Percentiles rank a stretch among this genome's conserved stretches.
phyloP scores from a whole-genome alignment of 2,888 invertebrate species.

The Platynereis dumerilii region DNA sequence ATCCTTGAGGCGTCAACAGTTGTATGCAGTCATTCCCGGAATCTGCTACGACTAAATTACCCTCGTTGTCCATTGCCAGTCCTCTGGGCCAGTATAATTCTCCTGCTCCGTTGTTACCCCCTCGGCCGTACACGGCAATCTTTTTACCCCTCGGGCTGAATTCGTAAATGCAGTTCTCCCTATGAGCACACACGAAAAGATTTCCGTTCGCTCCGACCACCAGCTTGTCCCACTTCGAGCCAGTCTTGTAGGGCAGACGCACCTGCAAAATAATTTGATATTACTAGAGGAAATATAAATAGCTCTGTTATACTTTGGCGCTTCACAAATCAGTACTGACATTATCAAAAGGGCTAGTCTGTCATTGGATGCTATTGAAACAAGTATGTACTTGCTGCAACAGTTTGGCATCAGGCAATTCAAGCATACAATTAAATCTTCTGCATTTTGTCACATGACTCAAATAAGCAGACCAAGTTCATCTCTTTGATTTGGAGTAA shows the following conservation, averaged over 20 bases:
- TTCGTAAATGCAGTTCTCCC: slow-evolving; percentile 30
- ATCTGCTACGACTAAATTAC: slow-evolving; percentile 31
- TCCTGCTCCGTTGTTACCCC: slow-evolving; percentile 26
- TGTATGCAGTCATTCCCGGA: slow-evolving; percentile 28
- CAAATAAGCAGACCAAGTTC: too few relatives aligned
- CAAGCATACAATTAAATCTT: too few relatives aligned
- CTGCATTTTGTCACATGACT: too few relatives aligned
- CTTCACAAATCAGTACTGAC: too few relatives aligned
- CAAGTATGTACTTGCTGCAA: too few relatives aligned
- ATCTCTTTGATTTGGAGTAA: too few relatives aligned
- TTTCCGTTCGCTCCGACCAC: slow-evolving; percentile 26
- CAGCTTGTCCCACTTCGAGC: slow-evolving; percentile 29
- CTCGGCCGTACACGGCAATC: slow-evolving; percentile 25
- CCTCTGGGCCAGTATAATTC: slow-evolving; percentile 32
- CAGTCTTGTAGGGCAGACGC: slow-evolving; percentile 21
- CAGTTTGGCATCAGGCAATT: too few relatives aligned
- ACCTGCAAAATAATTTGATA: not conserved
- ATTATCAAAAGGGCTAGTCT: too few relatives aligned
- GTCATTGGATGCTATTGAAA: too few relatives aligned
- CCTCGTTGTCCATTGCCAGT: slow-evolving; percentile 23
- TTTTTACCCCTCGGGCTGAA: slow-evolving; percentile 22
- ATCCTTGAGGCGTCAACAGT: slow-evolving; percentile 25
- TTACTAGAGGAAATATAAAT: too few relatives aligned
- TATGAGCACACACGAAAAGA: slow-evolving; percentile 23
- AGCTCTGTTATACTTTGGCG: too few relatives aligned